Conservation (phyloP, 35 echinoderm and acorn worm species). For the Apostichopus parvimensis region DNA sequence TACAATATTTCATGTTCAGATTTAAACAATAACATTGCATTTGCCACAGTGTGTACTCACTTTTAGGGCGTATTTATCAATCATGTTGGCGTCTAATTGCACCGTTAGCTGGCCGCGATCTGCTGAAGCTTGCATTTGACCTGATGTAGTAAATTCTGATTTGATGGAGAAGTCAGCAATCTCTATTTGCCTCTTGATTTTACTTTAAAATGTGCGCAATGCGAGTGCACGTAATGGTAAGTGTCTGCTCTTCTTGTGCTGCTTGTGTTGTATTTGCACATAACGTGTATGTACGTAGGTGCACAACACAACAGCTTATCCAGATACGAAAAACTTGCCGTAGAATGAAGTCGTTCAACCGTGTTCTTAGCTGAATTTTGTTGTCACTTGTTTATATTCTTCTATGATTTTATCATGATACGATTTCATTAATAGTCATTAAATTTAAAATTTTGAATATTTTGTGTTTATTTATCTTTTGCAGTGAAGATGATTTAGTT, state of each 20-base stretch:
- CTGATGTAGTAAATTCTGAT: constrained; percentile 6
- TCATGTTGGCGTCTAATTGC: constrained; percentile 36
- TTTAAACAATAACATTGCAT: not conserved
- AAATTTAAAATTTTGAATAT: too few relatives aligned
- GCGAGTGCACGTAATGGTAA: not conserved
- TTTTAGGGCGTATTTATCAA: constrained; percentile 43
- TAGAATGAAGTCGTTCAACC: too few relatives aligned
- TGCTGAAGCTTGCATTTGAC: constrained; percentile 48
- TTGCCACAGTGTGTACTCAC: not conserved
- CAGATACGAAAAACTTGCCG: not conserved
- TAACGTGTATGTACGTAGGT: not conserved
- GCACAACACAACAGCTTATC: not conserved
- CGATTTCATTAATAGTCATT: too few relatives aligned
- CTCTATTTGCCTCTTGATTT: not conserved
- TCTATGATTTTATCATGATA: too few relatives aligned
- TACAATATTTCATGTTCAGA: not conserved
- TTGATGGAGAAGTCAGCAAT: not conserved
- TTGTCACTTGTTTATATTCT: too few relatives aligned
- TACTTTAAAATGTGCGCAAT: not conserved
- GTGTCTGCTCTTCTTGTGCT: not conserved
- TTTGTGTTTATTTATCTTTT: too few relatives aligned
- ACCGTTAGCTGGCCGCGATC: constrained; percentile 30
- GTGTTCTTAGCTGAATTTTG: too few relatives aligned
- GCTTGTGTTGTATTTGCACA: too few relatives aligned
- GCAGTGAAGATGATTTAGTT: too few relatives aligned